These are phyloP conservation scores for Styela clava DNA, from an alignment of 23 tunicate genomes.

Conservation along the genomic window DNA sequence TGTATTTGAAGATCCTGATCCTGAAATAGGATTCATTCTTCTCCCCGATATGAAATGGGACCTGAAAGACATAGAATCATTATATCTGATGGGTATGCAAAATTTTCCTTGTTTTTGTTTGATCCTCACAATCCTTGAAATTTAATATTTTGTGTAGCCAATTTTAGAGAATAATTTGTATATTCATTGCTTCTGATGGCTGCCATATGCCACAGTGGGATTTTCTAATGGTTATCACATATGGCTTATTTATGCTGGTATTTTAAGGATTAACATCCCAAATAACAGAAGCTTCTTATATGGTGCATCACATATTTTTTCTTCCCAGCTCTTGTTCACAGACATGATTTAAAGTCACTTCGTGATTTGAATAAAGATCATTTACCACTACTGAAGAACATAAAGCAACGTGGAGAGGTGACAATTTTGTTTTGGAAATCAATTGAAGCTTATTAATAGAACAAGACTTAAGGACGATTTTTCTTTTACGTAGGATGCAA, in stretches of 20 bases:
- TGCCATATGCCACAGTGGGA: too few relatives aligned
- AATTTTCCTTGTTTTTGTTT: too few relatives aligned
- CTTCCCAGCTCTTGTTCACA: slow-evolving; percentile 40
- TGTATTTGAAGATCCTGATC: slow-evolving; percentile 63
- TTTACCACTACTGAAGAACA: slow-evolving; percentile 64
- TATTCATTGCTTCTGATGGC: too few relatives aligned
- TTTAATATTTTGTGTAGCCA: not conserved
- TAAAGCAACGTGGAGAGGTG: slow-evolving; percentile 19
- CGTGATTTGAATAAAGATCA: slow-evolving; percentile 68
- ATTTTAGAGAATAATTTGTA: too few relatives aligned
- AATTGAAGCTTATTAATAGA: too few relatives aligned
- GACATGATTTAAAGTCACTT: slow-evolving; percentile 52
- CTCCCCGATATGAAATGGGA: slow-evolving; percentile 95
- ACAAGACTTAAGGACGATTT: too few relatives aligned
- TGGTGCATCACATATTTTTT: too few relatives aligned
- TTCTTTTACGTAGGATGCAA: slow-evolving; percentile 3
- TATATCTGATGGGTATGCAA: slow-evolving; percentile 48
- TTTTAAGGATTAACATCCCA: too few relatives aligned
- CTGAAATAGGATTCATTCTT: slow-evolving; percentile 65
- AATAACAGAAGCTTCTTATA: too few relatives aligned
- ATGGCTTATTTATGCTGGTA: too few relatives aligned
- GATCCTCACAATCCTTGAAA: not conserved
- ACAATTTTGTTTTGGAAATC: too few relatives aligned
- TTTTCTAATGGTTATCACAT: too few relatives aligned
- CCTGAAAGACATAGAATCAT: slow-evolving; percentile 37